Evolutionary conservation across 2,113 vertebrate species (phyloP).

Genomic region (Podarcis raffonei): DNA sequence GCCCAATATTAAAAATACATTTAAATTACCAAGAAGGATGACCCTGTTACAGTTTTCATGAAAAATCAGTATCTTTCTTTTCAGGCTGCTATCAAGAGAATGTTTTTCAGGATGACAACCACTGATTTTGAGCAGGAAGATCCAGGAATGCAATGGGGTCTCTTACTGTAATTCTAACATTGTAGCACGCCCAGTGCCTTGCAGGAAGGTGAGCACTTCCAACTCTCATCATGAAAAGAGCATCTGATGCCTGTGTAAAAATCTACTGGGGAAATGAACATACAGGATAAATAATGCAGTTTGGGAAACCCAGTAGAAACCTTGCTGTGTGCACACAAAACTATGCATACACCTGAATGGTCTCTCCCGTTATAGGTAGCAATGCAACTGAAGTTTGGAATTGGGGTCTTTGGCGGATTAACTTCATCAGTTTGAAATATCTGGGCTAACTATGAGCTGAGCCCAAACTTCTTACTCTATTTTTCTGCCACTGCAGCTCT

Average conservation of each 20-base stretch:
- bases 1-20: neutral
- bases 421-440: neutral
- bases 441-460: neutral
- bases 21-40: neutral
- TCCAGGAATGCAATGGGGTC: neutral
- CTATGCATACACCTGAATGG: neutral
- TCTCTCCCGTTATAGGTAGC: neutral
- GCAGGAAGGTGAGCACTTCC: conserved; percentile 34
- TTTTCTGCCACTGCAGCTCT: neutral
- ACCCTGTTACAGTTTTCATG: neutral
- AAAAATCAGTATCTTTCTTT: neutral
- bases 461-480: neutral
- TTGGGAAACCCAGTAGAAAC: neutral
- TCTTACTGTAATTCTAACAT: neutral
- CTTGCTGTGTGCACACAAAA: neutral
- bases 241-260: neutral
- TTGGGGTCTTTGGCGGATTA: neutral
- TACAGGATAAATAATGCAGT: neutral
- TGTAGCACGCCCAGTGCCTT: neutral
- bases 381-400: neutral
- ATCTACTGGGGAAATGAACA: neutral
- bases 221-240: conserved; percentile 39
- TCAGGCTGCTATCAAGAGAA: neutral
- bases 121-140: neutral
- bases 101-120: conserved; percentile 3